A percentile compares a stretch with the other conserved stretches of the same genome.
Conservation (phyloP, 2,888 invertebrate species). For the Meteorus colon region DNA sequence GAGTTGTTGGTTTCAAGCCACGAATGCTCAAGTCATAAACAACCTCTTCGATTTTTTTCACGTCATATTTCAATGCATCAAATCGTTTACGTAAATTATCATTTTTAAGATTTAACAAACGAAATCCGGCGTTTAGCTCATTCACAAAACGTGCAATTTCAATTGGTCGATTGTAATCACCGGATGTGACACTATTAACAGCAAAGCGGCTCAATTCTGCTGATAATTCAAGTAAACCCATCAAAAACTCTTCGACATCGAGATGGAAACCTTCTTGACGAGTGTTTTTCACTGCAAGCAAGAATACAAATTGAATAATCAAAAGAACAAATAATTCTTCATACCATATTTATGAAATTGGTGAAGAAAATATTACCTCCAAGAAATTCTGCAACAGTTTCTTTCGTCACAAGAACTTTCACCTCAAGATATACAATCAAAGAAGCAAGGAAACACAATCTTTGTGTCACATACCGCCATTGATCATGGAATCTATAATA, state of each 20-base stretch:
- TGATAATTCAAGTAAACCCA: constrained; percentile 87
- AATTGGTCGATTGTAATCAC: constrained; percentile 86
- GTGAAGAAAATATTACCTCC: constrained; percentile 78
- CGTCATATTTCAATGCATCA: constrained; percentile 91
- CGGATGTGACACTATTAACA: constrained; percentile 89
- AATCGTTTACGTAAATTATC: constrained; percentile 89
- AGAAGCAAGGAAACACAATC: constrained; percentile 85
- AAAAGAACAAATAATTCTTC: background rate
- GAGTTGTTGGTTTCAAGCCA: constrained; percentile 77
- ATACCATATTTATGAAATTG: background rate
- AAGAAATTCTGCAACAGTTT: constrained; percentile 84
- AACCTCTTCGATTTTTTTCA: constrained; percentile 95
- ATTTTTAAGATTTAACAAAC: constrained; percentile 92
- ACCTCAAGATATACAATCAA: constrained; percentile 87
- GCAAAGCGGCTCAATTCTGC: constrained; percentile 89
- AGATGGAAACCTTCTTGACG: constrained; percentile 87
- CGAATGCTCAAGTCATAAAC: constrained; percentile 91
- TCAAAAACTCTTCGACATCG: constrained; percentile 92
- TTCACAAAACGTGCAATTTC: constrained; percentile 90
- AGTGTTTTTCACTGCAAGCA: constrained; percentile 80
- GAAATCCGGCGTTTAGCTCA: constrained; percentile 91
- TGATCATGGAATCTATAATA: constrained; percentile 93
- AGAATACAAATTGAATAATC: constrained; percentile 20
- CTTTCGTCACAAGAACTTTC: constrained; percentile 83
- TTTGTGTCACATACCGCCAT: constrained; percentile 89